These are phyloP conservation scores for Rhagologus leucostigma DNA, from an alignment of 2,113 vertebrate species.

Conservation along the genomic window DNA sequence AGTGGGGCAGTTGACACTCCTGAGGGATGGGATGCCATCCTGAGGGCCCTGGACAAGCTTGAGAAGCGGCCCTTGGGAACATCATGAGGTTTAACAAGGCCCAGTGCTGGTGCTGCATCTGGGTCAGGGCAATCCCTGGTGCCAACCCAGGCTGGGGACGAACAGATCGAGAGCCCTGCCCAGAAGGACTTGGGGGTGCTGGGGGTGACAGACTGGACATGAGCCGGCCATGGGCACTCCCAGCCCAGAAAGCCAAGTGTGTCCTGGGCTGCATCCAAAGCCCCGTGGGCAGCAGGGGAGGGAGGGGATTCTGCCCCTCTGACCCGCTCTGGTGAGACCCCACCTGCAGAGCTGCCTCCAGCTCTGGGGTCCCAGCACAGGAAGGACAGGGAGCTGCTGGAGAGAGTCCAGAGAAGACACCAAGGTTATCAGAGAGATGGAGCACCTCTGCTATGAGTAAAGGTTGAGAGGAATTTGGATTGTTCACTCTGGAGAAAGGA, in stretches of 20 bases:
- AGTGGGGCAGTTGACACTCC: background rate
- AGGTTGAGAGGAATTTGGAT: background rate
- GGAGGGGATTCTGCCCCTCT: background rate
- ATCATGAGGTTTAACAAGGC: background rate
- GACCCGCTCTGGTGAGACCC: background rate
- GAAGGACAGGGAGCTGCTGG: background rate
- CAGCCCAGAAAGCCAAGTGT: background rate
- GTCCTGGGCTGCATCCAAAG: background rate
- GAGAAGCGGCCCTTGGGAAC: background rate
- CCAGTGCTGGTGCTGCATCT: background rate
- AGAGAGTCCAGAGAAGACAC: background rate
- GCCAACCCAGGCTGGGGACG: background rate
- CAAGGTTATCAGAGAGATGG: background rate
- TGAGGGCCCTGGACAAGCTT: accelerated
- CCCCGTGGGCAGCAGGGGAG: background rate
- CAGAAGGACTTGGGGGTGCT: background rate
- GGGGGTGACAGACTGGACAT: background rate
- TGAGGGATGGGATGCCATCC: accelerated
- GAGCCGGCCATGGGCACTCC: background rate
- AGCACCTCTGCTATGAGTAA: accelerated
- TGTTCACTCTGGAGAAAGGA: background rate
- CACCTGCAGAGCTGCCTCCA: background rate
- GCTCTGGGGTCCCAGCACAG: background rate
- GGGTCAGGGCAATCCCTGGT: background rate
- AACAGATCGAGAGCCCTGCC: background rate